Percentiles rank a stretch among this genome's conserved stretches.
Conservation (phyloP, 2,888 invertebrate species). For the Luffia ferchaultella region DNA sequence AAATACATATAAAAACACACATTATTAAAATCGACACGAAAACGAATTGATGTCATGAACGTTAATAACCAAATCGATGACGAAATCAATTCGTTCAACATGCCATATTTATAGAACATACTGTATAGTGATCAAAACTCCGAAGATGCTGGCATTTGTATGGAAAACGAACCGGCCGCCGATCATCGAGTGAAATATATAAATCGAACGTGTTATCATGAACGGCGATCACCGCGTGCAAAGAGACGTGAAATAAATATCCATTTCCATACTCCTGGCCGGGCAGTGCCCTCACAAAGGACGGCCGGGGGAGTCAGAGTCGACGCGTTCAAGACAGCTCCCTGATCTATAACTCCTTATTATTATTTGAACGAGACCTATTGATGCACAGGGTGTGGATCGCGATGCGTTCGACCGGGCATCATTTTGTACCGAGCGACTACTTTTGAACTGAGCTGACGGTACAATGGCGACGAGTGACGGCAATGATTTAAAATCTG, state of each 20-base stretch:
- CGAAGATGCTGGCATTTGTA: constrained; percentile 40
- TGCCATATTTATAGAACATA: neutral
- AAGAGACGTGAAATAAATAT: constrained; percentile 57
- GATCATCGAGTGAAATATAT: constrained; percentile 61
- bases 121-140: constrained; percentile 15
- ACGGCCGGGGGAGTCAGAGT: constrained; percentile 21
- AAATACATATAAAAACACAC: too few species aligned
- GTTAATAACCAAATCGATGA: too few species aligned
- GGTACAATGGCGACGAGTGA: constrained; percentile 58
- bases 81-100: too few species aligned
- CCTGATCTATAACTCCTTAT: constrained; percentile 64
- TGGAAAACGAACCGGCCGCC: constrained; percentile 44
- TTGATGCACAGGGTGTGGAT: constrained; percentile 61
- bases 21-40: too few species aligned
- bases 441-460: constrained; percentile 65
- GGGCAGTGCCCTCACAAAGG: constrained; percentile 31
- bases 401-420: constrained; percentile 49
- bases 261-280: constrained; percentile 59
- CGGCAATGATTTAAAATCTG: constrained; percentile 68
- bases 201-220: constrained; percentile 60
- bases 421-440: constrained; percentile 63
- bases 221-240: constrained; percentile 52
- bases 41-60: too few species aligned
- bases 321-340: constrained; percentile 17
- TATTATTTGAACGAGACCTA: constrained; percentile 66